Evolutionary conservation across 1,140 invertebrate species (phyloP).

Genomic region (Drosophila tsacasi): DNA sequence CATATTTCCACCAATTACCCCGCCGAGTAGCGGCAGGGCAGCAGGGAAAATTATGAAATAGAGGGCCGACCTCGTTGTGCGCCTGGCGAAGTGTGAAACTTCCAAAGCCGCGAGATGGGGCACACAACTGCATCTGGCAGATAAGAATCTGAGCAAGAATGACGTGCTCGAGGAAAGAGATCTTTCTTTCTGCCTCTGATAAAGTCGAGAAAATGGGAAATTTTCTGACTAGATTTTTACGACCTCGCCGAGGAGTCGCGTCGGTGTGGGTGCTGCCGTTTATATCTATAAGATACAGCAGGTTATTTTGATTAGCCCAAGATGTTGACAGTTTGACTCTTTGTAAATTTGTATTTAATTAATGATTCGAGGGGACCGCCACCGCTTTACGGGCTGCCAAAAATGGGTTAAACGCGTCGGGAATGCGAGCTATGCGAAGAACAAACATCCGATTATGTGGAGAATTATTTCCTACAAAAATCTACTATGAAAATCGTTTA

Average conservation of each 20-base stretch:
- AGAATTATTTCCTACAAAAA: neutral
- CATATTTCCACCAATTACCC: slow-evolving; percentile 59
- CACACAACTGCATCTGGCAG: slow-evolving; percentile 46
- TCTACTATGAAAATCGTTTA: neutral
- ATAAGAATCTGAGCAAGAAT: slow-evolving; percentile 52
- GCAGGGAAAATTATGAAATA: slow-evolving; percentile 62
- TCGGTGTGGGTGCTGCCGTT: slow-evolving; percentile 1
- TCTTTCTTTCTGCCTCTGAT: slow-evolving; percentile 20
- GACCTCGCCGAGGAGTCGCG: slow-evolving; percentile 15
- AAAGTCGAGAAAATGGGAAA: slow-evolving; percentile 35
- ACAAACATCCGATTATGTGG: slow-evolving; percentile 20
- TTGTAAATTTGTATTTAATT: slow-evolving; percentile 72
- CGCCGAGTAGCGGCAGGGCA: slow-evolving; percentile 9
- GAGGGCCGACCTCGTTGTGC: slow-evolving; percentile 13
- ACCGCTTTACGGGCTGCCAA: neutral
- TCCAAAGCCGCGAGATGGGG: slow-evolving; percentile 26
- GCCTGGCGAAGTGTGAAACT: slow-evolving; percentile 49
- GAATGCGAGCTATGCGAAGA: slow-evolving; percentile 8
- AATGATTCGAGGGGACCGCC: slow-evolving; percentile 43
- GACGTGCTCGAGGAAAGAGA: slow-evolving; percentile 12
- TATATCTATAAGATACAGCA: slow-evolving; percentile 59
- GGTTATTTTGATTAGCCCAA: slow-evolving; percentile 68
- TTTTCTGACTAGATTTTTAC: slow-evolving; percentile 40
- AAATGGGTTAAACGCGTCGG: slow-evolving; percentile 22
- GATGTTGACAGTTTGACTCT: slow-evolving; percentile 72